A percentile compares a stretch with the other conserved stretches of the same genome.
Conservation (phyloP, 2,888 invertebrate genomes). For the Hydroisotoma schaefferi region DNA sequence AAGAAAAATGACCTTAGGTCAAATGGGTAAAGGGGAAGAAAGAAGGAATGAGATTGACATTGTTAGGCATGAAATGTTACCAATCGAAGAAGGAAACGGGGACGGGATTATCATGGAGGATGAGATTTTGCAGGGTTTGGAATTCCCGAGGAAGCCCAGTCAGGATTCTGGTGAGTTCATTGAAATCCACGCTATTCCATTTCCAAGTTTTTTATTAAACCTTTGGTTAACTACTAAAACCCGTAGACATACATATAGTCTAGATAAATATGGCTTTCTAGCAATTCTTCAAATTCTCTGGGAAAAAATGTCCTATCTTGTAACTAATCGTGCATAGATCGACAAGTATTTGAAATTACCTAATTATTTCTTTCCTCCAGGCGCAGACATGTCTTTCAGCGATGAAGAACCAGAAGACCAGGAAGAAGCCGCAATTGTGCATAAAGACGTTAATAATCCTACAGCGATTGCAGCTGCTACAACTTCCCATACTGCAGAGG, state of each 20-base stretch:
- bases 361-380: conserved; percentile 17
- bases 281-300: too few relatives aligned
- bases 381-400: conserved; percentile 48
- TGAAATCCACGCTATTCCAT: too few relatives aligned
- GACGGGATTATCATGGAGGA: conserved; percentile 6
- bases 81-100: not conserved
- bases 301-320: too few relatives aligned
- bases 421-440: not conserved
- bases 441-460: too few relatives aligned
- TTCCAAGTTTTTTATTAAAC: too few relatives aligned
- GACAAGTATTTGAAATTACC: too few relatives aligned
- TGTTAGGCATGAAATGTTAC: not conserved
- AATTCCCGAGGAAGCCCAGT: conserved; percentile 46
- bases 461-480: too few relatives aligned
- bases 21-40: not conserved
- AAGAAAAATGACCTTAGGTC: too few relatives aligned
- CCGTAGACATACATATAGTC: too few relatives aligned
- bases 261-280: too few relatives aligned
- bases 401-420: conserved; percentile 45
- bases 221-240: too few relatives aligned
- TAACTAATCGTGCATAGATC: too few relatives aligned
- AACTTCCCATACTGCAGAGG: conserved; percentile 1
- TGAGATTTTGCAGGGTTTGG: conserved; percentile 22
- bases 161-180: conserved; percentile 46
- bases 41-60: not conserved